Percentiles rank a stretch among this genome's conserved stretches.
These are phyloP conservation scores for Copidosoma aretas DNA, from an alignment of 2,888 invertebrate genomes.

Conservation along the genomic window DNA sequence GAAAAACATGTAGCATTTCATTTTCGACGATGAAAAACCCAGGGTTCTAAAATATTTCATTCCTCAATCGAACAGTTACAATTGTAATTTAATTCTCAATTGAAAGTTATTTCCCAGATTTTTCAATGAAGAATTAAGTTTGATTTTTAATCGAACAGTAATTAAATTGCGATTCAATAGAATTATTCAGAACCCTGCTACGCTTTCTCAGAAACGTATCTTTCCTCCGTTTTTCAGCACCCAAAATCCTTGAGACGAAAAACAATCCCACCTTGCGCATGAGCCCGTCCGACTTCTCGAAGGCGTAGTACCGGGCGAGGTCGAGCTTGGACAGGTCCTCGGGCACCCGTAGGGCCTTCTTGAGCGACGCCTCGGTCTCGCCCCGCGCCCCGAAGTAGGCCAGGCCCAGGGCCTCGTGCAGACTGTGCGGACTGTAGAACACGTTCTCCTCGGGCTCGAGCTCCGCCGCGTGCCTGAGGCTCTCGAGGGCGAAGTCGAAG, in stretches of 20 bases:
- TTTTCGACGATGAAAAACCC: no score
- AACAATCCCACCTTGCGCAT: constrained; percentile 44
- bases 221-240: neutral
- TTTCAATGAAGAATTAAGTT: no score
- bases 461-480: constrained; percentile 72
- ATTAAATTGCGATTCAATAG: no score
- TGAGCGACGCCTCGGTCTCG: constrained; percentile 73
- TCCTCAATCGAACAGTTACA: no score
- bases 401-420: constrained; percentile 79
- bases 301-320: constrained; percentile 75
- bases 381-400: constrained; percentile 80
- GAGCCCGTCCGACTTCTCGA: constrained; percentile 70
- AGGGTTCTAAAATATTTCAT: no score
- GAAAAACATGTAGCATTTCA: no score
- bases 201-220: no score
- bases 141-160: no score
- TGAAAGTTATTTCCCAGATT: no score
- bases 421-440: constrained; percentile 88
- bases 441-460: constrained; percentile 76
- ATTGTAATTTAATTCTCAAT: no score
- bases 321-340: constrained; percentile 72
- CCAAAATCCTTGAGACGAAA: no score
- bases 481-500: constrained; percentile 74
- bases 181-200: no score
- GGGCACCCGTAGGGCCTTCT: constrained; percentile 69